phyloP scores from a whole-genome alignment of 2,113 vertebrate species.

The Oreochromis spilurus region DNA sequence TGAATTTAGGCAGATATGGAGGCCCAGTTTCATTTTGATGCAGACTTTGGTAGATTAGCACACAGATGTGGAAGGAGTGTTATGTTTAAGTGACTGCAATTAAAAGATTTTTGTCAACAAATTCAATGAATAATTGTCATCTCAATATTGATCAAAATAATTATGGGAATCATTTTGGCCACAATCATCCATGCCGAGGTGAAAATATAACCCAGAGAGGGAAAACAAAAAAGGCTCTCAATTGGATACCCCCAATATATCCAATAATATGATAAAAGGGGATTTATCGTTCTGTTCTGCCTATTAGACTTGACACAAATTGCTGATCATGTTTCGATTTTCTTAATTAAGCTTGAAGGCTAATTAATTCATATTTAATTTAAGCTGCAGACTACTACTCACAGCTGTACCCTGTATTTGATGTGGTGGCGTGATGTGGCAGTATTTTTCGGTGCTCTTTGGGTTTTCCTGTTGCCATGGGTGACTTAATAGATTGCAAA shows the following conservation, averaged over 20 bases:
- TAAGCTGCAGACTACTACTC: neutral
- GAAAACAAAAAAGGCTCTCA: neutral
- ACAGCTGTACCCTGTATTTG: neutral
- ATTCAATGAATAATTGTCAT: neutral
- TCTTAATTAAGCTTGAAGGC: neutral
- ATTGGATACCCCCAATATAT: neutral
- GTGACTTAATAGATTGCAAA: neutral
- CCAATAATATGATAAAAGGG: neutral
- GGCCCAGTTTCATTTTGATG: neutral
- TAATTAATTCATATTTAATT: neutral
- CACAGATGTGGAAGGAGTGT: neutral
- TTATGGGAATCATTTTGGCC: neutral
- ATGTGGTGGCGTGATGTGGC: neutral
- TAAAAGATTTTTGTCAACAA: neutral
- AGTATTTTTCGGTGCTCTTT: neutral
- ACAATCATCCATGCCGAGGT: neutral
- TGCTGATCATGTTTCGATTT: neutral
- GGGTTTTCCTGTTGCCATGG: neutral
- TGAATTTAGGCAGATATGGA: neutral
- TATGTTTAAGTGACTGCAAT: neutral
- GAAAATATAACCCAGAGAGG: neutral
- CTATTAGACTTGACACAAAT: neutral
- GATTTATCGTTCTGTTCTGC: neutral
- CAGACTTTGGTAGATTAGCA: neutral
- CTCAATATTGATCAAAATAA: neutral